These are phyloP conservation scores for Pluvianellus socialis DNA, from an alignment of 2,113 vertebrate species.

Conservation along the genomic window DNA sequence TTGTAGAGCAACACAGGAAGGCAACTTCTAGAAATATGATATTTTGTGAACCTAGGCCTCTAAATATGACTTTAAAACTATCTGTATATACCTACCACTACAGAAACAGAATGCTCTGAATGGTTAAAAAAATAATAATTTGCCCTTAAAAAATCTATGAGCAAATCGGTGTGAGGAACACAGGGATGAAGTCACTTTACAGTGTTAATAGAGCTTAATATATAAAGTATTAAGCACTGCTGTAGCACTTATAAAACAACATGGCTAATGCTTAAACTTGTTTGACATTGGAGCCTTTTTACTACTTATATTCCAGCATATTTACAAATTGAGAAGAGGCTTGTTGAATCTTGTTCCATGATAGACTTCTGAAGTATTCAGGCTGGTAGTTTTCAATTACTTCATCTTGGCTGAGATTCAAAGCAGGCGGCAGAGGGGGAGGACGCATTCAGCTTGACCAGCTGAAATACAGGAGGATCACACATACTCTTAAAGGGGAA, in stretches of 20 bases:
- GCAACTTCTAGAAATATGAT: background rate
- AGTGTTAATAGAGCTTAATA: conserved; percentile 22
- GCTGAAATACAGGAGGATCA: conserved; percentile 12
- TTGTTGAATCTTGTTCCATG: conserved; percentile 68
- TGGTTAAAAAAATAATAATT: background rate
- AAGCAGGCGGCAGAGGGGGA: background rate
- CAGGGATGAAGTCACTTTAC: background rate
- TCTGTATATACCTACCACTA: background rate
- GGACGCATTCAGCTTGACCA: conserved; percentile 32
- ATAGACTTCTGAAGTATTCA: conserved; percentile 48
- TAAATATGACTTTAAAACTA: background rate
- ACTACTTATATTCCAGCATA: conserved; percentile 55
- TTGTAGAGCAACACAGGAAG: background rate
- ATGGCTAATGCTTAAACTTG: conserved; percentile 45
- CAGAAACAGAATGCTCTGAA: background rate
- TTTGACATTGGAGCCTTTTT: conserved; percentile 62
- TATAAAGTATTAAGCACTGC: background rate
- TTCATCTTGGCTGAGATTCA: conserved; percentile 59
- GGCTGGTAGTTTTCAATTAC: conserved; percentile 62
- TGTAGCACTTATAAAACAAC: conserved; percentile 13
- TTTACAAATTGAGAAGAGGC: conserved; percentile 67
- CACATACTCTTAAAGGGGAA: conserved; percentile 4
- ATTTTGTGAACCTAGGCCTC: background rate
- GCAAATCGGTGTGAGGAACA: background rate
- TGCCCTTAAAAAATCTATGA: background rate